Conservation (phyloP, 1,140 invertebrate species). For the Meloidogyne floridensis region DNA sequence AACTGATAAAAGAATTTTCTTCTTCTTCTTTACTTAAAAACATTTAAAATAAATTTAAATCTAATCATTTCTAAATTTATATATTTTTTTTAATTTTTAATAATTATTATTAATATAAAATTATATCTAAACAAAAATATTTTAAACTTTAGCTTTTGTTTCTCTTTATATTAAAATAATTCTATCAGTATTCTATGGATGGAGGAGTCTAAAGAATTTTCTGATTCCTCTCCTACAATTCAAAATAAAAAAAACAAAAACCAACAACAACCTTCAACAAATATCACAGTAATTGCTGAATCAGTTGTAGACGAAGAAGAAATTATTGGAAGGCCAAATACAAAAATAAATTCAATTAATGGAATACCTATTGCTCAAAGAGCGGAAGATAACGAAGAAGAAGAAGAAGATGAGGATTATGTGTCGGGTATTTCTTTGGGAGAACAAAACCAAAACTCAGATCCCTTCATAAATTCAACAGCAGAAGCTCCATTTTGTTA, state of each 20-base stretch:
- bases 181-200: not conserved
- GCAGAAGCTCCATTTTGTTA: not conserved
- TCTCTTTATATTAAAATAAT: no score
- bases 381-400: not conserved
- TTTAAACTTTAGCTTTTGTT: no score
- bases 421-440: not conserved
- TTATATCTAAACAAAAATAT: no score
- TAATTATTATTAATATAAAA: no score
- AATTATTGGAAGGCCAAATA: not conserved
- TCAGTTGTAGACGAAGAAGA: slow-evolving; percentile 8
- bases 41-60: no score
- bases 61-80: no score
- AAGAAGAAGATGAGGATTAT: not conserved
- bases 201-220: not conserved
- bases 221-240: not conserved
- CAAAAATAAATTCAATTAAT: not conserved
- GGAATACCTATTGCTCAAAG: slow-evolving; percentile 5
- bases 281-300: not conserved
- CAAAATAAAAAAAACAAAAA: not conserved
- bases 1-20: no score
- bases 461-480: not conserved
- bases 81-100: no score
- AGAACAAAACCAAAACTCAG: not conserved
- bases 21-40: no score
- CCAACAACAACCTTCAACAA: not conserved